Evolutionary conservation across 1,140 invertebrate genomes (phyloP).

Genomic region (Whitmania pigra): DNA sequence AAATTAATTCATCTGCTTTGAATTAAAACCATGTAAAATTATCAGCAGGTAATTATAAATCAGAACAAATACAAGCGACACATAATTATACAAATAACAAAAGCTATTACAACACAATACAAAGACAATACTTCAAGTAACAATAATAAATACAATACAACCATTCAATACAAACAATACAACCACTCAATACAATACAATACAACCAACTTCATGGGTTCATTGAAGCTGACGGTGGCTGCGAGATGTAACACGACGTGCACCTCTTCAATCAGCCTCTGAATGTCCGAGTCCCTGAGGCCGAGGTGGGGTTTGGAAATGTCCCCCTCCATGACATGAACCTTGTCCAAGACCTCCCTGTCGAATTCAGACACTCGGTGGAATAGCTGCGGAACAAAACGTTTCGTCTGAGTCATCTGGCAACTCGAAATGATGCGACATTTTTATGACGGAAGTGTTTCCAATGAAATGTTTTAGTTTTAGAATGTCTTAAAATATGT

Average conservation of each 20-base stretch:
- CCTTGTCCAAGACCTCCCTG: constrained; percentile 24
- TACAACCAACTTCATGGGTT: constrained; percentile 1
- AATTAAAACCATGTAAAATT: not conserved
- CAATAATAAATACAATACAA: no score
- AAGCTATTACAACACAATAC: no score
- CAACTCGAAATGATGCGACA: no score
- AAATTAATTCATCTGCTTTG: no score
- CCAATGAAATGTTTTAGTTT: no score
- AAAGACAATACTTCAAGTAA: no score
- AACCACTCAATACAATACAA: no score
- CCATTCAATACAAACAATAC: no score
- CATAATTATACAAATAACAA: not conserved
- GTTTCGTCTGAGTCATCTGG: no score
- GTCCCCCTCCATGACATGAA: constrained; percentile 76
- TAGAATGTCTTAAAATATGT: no score
- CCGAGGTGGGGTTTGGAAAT: constrained; percentile 67
- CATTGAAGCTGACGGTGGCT: constrained; percentile 21
- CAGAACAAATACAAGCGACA: not conserved
- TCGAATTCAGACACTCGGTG: not conserved
- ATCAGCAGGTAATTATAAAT: not conserved
- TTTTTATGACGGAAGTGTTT: no score
- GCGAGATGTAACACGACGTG: constrained; percentile 24
- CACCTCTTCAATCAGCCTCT: constrained; percentile 13
- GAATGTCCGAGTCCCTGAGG: not conserved
- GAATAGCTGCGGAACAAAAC: not conserved